phyloP scores from a whole-genome alignment of 2,797 vertebrate genomes.

The Gallinago nigripennis region DNA sequence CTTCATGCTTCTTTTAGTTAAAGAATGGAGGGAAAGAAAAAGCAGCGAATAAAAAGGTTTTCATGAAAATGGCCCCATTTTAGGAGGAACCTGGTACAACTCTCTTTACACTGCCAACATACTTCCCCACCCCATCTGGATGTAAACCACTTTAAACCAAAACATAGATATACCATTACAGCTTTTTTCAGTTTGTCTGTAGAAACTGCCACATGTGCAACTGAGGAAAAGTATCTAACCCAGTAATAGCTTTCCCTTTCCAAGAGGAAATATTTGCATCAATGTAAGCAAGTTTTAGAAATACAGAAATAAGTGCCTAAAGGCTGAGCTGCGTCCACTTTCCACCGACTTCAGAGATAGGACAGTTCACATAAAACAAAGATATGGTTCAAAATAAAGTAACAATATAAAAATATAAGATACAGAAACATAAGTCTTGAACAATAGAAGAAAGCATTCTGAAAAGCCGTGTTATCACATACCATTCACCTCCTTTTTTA shows the following conservation, averaged over 20 bases:
- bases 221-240: neutral
- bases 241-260: neutral
- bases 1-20: neutral
- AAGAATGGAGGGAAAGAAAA: neutral
- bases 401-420: neutral
- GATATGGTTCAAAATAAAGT: neutral
- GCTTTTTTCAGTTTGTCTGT: neutral
- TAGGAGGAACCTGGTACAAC: neutral
- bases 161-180: neutral
- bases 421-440: neutral
- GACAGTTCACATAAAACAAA: neutral
- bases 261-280: slow-evolving; percentile 49
- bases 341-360: neutral
- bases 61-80: neutral
- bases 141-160: slow-evolving; percentile 1
- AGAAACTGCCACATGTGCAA: slow-evolving; percentile 45
- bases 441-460: neutral
- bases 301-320: neutral
- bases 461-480: neutral
- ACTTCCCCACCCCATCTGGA: neutral
- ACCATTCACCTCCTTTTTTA: neutral
- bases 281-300: neutral
- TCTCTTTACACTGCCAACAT: neutral
- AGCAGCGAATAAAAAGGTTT: neutral
- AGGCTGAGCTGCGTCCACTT: neutral